Evolutionary conservation across 2,888 invertebrate species (phyloP).

Genomic region (Rhogogaster chlorosoma): DNA sequence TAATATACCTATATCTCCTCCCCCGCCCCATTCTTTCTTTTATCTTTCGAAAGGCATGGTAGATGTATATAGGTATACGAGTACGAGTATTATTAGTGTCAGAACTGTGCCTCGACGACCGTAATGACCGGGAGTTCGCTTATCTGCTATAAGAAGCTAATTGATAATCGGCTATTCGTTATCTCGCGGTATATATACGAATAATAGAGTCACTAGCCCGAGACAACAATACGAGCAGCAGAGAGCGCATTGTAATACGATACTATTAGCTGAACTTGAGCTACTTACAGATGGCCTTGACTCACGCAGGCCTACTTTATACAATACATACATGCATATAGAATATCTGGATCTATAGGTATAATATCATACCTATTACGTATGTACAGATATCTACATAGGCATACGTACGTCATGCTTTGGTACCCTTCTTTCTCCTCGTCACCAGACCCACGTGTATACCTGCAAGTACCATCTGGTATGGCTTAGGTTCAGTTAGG

Average conservation of each 20-base stretch:
- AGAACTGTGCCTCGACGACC: neutral
- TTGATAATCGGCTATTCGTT: conserved; percentile 20
- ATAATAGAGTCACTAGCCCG: conserved; percentile 3
- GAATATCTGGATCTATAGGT: neutral
- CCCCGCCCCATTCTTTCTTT: neutral
- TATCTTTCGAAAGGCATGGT: neutral
- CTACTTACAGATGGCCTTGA: conserved; percentile 75
- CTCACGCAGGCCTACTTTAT: conserved; percentile 54
- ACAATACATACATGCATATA: conserved; percentile 19
- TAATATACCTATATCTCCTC: neutral
- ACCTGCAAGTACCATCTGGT: neutral
- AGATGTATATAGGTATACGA: neutral
- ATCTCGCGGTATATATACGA: neutral
- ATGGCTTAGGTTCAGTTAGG: neutral
- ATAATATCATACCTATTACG: neutral
- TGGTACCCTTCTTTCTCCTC: neutral
- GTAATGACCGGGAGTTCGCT: conserved; percentile 1
- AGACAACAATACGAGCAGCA: conserved; percentile 12
- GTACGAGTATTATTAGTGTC: neutral
- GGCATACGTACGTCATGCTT: neutral
- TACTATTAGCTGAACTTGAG: conserved; percentile 73
- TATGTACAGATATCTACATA: neutral
- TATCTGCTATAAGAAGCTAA: neutral
- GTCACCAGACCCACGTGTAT: neutral
- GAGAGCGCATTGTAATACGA: conserved; percentile 68